phyloP scores from a whole-genome alignment of 2,113 vertebrate species.

The Hemiscyllium ocellatum region DNA sequence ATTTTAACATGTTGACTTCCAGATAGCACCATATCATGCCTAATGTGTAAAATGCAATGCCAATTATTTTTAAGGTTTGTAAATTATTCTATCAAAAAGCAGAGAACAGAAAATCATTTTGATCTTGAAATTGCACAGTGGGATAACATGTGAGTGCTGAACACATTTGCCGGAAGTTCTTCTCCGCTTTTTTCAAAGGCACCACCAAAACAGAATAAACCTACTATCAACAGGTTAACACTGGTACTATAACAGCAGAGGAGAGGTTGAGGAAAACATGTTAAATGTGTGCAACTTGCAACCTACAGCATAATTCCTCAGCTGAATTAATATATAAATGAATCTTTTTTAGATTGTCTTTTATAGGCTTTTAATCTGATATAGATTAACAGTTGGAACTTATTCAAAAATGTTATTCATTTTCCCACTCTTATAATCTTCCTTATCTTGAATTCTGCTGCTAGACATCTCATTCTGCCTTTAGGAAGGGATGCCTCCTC shows the following conservation, averaged over 20 bases:
- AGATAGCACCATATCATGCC: background rate
- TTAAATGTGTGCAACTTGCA: background rate
- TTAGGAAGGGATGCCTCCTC: background rate
- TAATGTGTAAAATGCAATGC: background rate
- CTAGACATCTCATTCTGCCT: background rate
- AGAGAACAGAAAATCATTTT: background rate
- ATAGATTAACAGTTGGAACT: background rate
- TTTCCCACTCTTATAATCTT: background rate
- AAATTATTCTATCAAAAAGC: background rate
- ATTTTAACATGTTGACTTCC: background rate
- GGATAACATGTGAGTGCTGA: background rate
- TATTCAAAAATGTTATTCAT: background rate
- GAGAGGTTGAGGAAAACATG: background rate
- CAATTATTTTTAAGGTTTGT: background rate
- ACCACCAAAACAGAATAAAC: background rate
- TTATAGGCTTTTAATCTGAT: background rate
- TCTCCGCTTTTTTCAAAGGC: background rate
- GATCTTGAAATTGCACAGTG: background rate
- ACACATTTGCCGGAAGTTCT: background rate
- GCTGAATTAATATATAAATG: background rate
- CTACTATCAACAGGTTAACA: background rate
- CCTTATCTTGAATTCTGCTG: background rate
- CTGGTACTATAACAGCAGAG: background rate
- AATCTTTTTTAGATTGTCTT: background rate
- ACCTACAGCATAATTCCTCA: background rate